These are phyloP conservation scores for Microtus ochrogaster DNA, from an alignment of 2,113 vertebrate species.

Conservation along the genomic window DNA sequence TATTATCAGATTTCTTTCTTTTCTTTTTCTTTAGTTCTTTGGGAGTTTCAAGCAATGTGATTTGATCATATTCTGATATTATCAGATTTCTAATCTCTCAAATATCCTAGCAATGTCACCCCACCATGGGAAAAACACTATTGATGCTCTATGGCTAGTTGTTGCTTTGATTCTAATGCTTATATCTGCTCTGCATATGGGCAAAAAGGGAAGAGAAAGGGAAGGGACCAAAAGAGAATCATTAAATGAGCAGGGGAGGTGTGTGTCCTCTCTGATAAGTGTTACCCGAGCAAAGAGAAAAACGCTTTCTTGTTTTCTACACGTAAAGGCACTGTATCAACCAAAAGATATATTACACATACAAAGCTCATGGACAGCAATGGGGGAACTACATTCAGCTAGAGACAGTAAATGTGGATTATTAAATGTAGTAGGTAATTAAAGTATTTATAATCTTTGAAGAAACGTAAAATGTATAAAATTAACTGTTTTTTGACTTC, in stretches of 20 bases:
- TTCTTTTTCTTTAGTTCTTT: neutral
- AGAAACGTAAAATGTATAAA: slow-evolving; percentile 52
- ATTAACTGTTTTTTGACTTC: slow-evolving; percentile 54
- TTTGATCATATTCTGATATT: neutral
- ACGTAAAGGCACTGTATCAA: neutral
- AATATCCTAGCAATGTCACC: neutral
- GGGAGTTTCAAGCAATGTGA: neutral
- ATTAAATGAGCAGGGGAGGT: neutral
- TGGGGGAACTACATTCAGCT: slow-evolving; percentile 17
- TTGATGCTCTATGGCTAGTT: neutral
- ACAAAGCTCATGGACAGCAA: slow-evolving; percentile 55
- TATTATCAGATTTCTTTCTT: slow-evolving; percentile 25
- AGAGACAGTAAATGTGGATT: slow-evolving; percentile 42
- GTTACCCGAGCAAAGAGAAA: neutral
- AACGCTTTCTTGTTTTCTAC: slow-evolving; percentile 9
- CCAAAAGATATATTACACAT: neutral
- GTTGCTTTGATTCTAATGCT: neutral
- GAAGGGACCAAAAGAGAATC: neutral
- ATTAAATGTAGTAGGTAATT: slow-evolving; percentile 44
- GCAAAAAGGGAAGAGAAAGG: neutral
- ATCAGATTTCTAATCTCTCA: neutral
- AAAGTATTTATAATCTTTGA: slow-evolving; percentile 59
- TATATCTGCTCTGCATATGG: neutral
- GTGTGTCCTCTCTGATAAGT: neutral
- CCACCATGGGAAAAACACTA: neutral